Evolutionary conservation across 2,113 vertebrate genomes (phyloP).

Genomic region (Notothenia rossii): DNA sequence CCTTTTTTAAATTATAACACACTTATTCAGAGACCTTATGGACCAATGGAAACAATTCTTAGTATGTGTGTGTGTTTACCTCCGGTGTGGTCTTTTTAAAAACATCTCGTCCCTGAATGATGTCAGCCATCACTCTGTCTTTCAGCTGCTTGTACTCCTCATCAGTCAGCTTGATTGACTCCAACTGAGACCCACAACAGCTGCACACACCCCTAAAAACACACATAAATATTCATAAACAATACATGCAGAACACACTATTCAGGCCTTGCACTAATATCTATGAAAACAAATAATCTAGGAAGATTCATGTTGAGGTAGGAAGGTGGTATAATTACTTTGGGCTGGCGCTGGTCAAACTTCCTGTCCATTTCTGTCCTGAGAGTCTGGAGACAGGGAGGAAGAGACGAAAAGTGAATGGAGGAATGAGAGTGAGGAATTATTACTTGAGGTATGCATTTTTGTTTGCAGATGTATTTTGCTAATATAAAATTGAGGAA

Average conservation of each 20-base stretch:
- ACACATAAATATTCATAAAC: conserved; percentile 24
- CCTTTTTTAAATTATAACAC: too few relatives aligned
- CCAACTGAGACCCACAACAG: conserved; percentile 86
- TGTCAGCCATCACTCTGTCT: conserved; percentile 86
- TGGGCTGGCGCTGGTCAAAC: conserved; percentile 79
- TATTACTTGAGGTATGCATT: background rate
- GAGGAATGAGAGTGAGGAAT: background rate
- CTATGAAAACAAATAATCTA: background rate
- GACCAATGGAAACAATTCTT: too few relatives aligned
- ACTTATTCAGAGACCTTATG: too few relatives aligned
- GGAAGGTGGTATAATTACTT: conserved; percentile 82
- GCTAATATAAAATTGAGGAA: background rate
- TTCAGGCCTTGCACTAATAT: background rate
- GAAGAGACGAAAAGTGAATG: background rate
- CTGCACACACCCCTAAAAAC: conserved; percentile 87
- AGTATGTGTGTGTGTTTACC: conserved; percentile 66
- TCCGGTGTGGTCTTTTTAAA: conserved; percentile 94
- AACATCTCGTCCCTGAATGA: conserved; percentile 91
- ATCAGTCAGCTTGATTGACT: conserved; percentile 89
- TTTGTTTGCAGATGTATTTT: background rate
- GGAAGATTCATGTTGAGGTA: background rate
- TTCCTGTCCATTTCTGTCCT: conserved; percentile 88
- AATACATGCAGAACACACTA: background rate
- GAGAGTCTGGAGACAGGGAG: conserved; percentile 83
- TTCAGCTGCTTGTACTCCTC: conserved; percentile 91